Evolutionary conservation across 2,888 invertebrate genomes (phyloP).

Genomic region (Lasioglossum leucozonium): DNA sequence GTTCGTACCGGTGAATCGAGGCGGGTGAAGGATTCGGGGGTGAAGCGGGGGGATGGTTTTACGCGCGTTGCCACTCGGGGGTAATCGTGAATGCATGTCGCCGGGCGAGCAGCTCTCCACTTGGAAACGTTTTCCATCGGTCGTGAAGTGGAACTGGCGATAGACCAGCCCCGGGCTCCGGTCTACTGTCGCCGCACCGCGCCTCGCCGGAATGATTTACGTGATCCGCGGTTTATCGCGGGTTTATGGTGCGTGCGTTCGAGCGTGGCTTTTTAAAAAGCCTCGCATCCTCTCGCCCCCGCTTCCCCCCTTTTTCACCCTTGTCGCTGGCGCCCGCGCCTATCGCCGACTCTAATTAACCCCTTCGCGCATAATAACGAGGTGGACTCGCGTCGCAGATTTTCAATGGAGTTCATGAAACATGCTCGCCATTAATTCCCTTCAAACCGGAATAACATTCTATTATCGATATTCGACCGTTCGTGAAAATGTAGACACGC

Average conservation of each 20-base stretch:
- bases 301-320: neutral
- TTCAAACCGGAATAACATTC: neutral
- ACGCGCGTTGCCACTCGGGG: conserved; percentile 28
- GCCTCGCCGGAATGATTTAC: conserved; percentile 48
- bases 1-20: conserved; percentile 7
- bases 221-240: conserved; percentile 57
- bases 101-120: conserved; percentile 45
- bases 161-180: conserved; percentile 19
- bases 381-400: neutral
- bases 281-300: conserved; percentile 11
- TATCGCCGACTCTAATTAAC: conserved; percentile 46
- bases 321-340: neutral
- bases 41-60: neutral
- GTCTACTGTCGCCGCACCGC: conserved; percentile 5
- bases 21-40: neutral
- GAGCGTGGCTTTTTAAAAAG: conserved; percentile 57
- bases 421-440: neutral
- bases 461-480: neutral
- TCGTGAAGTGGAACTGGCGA: conserved; percentile 54
- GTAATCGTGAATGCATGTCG: conserved; percentile 65
- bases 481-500: neutral
- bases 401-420: neutral
- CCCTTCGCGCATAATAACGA: neutral
- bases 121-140: conserved; percentile 61
- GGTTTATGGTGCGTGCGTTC: conserved; percentile 44